A percentile compares a stretch with the other conserved stretches of the same genome.
Conservation (phyloP, 2,113 vertebrate species). For the Gymnarchus niloticus region DNA sequence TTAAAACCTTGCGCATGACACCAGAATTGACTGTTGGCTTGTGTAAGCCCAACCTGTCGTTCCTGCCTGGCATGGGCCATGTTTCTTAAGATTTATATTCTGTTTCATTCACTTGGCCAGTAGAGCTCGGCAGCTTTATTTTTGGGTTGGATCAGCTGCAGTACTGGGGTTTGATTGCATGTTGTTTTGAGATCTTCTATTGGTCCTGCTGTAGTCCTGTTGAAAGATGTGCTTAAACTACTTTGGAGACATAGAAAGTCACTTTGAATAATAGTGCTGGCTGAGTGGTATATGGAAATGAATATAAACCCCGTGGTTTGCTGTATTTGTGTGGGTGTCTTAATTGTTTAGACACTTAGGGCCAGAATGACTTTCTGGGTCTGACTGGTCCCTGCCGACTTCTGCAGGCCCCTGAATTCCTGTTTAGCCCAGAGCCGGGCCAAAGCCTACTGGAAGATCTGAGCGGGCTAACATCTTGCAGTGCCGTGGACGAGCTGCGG, state of each 20-base stretch:
- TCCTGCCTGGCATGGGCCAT: no score
- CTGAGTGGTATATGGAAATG: background rate
- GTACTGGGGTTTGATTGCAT: background rate
- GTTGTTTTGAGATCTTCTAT: background rate
- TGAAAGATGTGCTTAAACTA: background rate
- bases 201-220: background rate
- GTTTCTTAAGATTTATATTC: background rate
- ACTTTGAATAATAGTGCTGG: background rate
- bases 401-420: constrained; percentile 70
- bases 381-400: background rate
- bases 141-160: background rate
- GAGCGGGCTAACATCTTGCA: constrained; percentile 54
- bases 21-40: background rate
- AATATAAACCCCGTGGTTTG: background rate
- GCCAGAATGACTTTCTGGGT: background rate
- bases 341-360: background rate
- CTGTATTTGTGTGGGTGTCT: background rate
- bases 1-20: background rate
- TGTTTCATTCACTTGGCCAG: no score
- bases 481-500: constrained; percentile 75
- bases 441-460: constrained; percentile 66
- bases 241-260: background rate
- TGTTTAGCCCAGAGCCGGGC: constrained; percentile 66
- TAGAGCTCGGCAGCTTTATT: background rate
- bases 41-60: background rate